These are phyloP conservation scores for Aspidiotus rigidus DNA, from an alignment of 2,888 invertebrate species.

Conservation along the genomic window DNA sequence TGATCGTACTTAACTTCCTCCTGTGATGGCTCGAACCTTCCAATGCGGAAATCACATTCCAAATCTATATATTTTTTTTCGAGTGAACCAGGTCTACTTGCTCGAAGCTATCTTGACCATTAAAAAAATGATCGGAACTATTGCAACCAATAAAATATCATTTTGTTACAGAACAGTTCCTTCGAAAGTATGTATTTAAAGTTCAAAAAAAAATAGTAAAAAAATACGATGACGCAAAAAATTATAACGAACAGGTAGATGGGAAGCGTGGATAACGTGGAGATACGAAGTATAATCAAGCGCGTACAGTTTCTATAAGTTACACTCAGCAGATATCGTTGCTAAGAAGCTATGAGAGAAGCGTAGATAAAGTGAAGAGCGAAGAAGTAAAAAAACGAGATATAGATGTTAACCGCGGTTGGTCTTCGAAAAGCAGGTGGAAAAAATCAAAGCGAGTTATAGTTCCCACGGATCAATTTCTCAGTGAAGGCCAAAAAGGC, in stretches of 20 bases:
- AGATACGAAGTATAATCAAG: not conserved
- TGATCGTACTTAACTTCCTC: too few species aligned
- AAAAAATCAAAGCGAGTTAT: constrained; percentile 20
- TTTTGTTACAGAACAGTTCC: not conserved
- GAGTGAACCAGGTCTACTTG: too few species aligned
- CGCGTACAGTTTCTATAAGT: not conserved
- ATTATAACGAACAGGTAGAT: not conserved
- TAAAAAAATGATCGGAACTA: too few species aligned
- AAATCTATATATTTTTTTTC: too few species aligned
- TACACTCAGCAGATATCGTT: too few species aligned
- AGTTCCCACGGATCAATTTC: constrained; percentile 26
- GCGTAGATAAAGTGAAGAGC: not conserved
- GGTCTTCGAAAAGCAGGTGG: constrained; percentile 8
- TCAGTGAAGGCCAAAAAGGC: constrained; percentile 18
- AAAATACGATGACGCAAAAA: not conserved
- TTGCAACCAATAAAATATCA: not conserved
- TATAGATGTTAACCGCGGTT: constrained; percentile 19
- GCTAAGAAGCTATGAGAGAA: not conserved
- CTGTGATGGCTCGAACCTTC: too few species aligned
- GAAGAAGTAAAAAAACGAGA: constrained; percentile 10
- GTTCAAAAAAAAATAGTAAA: not conserved
- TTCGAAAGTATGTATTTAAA: not conserved
- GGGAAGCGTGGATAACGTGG: not conserved
- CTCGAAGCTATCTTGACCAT: too few species aligned
- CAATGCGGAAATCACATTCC: too few species aligned